phyloP scores from a whole-genome alignment of 2,113 vertebrate genomes.

The Podiceps cristatus region DNA sequence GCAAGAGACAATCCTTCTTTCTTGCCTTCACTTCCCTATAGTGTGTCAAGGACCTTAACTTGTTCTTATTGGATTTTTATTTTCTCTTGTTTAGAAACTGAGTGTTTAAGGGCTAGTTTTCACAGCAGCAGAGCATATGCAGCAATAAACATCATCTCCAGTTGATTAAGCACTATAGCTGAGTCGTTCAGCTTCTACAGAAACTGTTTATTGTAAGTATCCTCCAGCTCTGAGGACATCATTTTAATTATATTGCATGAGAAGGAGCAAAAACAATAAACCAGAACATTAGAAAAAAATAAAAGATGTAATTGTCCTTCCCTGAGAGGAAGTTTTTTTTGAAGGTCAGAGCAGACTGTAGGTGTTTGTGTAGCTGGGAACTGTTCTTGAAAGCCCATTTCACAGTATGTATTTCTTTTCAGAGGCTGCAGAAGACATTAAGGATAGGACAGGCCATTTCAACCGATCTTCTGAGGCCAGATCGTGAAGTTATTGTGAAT shows the following conservation, averaged over 20 bases:
- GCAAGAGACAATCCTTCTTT: background rate
- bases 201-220: constrained; percentile 46
- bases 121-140: constrained; percentile 26
- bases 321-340: background rate
- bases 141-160: constrained; percentile 51
- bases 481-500: constrained; percentile 22
- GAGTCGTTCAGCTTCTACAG: constrained; percentile 24
- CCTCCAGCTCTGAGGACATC: constrained; percentile 43
- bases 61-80: constrained; percentile 67
- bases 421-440: constrained; percentile 21
- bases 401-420: background rate
- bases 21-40: constrained; percentile 5
- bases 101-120: constrained; percentile 40
- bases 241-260: constrained; percentile 66
- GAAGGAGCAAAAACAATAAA: constrained; percentile 53
- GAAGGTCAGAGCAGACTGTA: constrained; percentile 51
- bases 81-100: constrained; percentile 28
- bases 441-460: constrained; percentile 20
- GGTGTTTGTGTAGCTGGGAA: background rate
- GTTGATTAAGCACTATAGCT: constrained; percentile 49
- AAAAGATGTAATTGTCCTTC: constrained; percentile 53
- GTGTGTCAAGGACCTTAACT: constrained; percentile 53
- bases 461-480: constrained; percentile 32
- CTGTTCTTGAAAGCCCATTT: background rate
- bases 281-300: constrained; percentile 51